These are phyloP conservation scores for Neomonachus schauinslandi DNA, from an alignment of 2,113 vertebrate genomes.

Conservation along the genomic window DNA sequence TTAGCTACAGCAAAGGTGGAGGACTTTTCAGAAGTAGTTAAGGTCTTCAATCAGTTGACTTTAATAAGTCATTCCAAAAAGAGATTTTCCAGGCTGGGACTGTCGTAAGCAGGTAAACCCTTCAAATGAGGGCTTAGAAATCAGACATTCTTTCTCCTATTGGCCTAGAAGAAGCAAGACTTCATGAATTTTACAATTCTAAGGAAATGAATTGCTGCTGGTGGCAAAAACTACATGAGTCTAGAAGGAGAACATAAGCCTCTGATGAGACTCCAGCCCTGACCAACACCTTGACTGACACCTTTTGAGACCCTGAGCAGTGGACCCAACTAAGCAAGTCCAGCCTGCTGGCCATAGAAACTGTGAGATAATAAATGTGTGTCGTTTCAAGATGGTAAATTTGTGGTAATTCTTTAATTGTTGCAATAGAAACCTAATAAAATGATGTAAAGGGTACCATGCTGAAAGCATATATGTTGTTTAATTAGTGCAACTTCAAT, in stretches of 20 bases:
- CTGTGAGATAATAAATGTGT: neutral
- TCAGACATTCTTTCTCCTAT: neutral
- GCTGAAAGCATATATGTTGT: neutral
- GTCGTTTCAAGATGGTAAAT: neutral
- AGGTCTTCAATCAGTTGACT: neutral
- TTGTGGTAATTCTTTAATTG: neutral
- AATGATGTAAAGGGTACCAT: neutral
- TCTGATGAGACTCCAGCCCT: neutral
- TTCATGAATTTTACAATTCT: neutral
- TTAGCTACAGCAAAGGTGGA: neutral
- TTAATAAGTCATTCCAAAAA: constrained; percentile 6
- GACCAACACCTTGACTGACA: neutral
- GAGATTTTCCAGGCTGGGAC: neutral
- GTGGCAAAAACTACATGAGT: neutral
- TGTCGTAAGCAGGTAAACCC: neutral
- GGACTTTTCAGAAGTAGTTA: neutral
- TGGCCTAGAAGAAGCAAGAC: neutral
- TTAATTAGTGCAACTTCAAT: neutral
- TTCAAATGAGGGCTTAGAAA: neutral
- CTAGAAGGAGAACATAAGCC: neutral
- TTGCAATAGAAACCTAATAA: neutral
- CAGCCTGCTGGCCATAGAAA: neutral
- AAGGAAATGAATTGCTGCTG: neutral
- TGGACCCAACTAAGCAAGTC: neutral
- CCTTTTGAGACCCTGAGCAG: neutral